Conservation (phyloP, 2,113 vertebrate species). For the Limanda limanda region DNA sequence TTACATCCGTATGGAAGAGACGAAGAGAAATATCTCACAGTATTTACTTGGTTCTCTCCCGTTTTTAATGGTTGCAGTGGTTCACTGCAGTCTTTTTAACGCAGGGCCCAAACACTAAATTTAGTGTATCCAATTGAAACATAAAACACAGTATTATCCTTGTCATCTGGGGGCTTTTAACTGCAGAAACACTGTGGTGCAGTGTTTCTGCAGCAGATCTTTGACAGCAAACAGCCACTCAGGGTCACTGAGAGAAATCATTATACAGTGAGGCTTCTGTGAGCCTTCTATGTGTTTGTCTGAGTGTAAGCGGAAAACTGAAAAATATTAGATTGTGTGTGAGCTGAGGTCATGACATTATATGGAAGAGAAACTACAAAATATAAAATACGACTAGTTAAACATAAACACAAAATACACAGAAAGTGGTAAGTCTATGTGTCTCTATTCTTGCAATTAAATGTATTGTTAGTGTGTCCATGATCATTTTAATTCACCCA, state of each 20-base stretch:
- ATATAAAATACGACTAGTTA: neutral
- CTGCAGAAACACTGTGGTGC: conserved; percentile 23
- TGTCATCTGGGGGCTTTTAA: conserved; percentile 13
- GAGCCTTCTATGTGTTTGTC: neutral
- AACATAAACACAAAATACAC: no score
- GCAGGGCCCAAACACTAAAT: neutral
- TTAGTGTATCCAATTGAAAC: conserved; percentile 8
- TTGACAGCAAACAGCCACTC: conserved; percentile 19
- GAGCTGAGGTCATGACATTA: neutral
- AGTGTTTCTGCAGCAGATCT: conserved; percentile 38
- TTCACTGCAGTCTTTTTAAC: conserved; percentile 26
- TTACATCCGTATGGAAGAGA: conserved; percentile 10
- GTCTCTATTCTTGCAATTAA: no score
- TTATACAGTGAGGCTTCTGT: neutral
- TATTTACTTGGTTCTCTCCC: neutral
- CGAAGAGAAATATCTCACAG: no score
- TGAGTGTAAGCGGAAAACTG: neutral
- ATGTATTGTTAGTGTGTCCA: no score
- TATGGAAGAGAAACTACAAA: neutral
- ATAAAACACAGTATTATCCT: conserved; percentile 33
- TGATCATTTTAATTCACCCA: no score
- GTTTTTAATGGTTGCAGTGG: conserved; percentile 5
- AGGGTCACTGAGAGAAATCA: conserved; percentile 22
- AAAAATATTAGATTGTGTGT: conserved; percentile 4
- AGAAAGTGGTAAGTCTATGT: no score